Base-by-base conservation (phyloP, 2,113 vertebrate genomes). In the Eolophus roseicapilla region DNA sequence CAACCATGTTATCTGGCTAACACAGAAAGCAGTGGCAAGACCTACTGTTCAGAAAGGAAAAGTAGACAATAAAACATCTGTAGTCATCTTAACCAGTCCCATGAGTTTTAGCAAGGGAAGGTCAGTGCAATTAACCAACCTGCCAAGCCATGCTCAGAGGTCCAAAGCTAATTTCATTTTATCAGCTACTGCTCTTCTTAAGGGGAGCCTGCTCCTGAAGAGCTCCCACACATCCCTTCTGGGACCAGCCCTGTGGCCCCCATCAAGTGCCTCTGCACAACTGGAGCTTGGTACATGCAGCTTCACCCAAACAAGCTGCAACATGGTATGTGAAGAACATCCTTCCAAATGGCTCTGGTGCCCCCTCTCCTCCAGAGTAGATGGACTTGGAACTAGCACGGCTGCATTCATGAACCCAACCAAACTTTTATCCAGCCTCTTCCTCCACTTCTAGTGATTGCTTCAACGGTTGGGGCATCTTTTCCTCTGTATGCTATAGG, bases 311-410 rank as follows among this genome's bases (percentile, higher is more conserved):
- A 46, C 23, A 37, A 88, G 39, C 39, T 78, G 46, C 50, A 75
- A 15, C 0, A 0, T 0, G 2, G 15, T 5, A 7, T 1, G 3
- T 3, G 13, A 90, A 46, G 11, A 47, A 11, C 14, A 41, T 27
- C 53, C n/a, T 24, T 80, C 35, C 0, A 1, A 43, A 46, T 7
- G 23, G 39, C 68, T 92, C 41, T 84, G 47, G 68, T 84, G 74
- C 52, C 59, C 57, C 7, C 39, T 59, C n/a, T 87, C 52, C 69
- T 83, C 33, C 11, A 3, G n/a, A 69, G 47, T n/a, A 62, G 73
- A 46, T 0, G 0, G 28, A 27, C 50, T 87, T 47, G 67, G 41
- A 69, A 79, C 10, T 7, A 31, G 24, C 4, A 8, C 0, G 2
- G 37, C 35, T 80, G 39, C 6, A 0, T 60, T 63, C 55, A 53